Evolutionary conservation across 2,888 invertebrate genomes (phyloP).

Genomic region (Heliconius erato): DNA sequence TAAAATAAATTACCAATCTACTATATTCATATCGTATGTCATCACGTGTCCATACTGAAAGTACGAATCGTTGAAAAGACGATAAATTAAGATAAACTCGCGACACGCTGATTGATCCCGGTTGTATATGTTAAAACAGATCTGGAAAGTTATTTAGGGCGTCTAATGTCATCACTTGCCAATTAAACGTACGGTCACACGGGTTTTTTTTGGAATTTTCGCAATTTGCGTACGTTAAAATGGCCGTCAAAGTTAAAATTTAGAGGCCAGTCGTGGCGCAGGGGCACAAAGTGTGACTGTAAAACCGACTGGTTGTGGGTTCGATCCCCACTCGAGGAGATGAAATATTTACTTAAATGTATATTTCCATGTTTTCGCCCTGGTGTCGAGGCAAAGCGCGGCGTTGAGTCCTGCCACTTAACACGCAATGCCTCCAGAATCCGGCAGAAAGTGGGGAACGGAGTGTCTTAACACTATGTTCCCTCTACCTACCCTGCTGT

Average conservation of each 20-base stretch:
- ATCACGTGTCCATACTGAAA: slow-evolving; percentile 24
- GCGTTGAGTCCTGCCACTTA: too few relatives aligned
- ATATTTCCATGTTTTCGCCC: too few relatives aligned
- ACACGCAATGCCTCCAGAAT: too few relatives aligned
- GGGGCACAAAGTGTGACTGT: too few relatives aligned
- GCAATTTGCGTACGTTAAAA: slow-evolving; percentile 50
- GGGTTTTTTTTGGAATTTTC: slow-evolving; percentile 49
- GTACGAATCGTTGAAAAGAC: slow-evolving; percentile 9
- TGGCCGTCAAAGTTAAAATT: slow-evolving; percentile 42
- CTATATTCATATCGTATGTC: slow-evolving; percentile 1
- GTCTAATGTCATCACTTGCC: slow-evolving; percentile 63
- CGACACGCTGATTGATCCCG: slow-evolving; percentile 36
- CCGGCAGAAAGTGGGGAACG: too few relatives aligned
- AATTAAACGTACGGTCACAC: slow-evolving; percentile 73
- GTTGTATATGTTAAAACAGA: slow-evolving; percentile 40
- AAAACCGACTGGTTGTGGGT: too few relatives aligned
- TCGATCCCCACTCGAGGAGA: too few relatives aligned
- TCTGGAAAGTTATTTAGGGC: slow-evolving; percentile 67
- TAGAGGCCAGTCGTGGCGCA: too few relatives aligned
- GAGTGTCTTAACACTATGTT: too few relatives aligned
- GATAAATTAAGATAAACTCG: slow-evolving; percentile 28
- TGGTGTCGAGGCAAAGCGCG: too few relatives aligned
- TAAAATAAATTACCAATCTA: slow-evolving; percentile 18
- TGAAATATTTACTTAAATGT: too few relatives aligned
- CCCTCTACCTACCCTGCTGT: too few relatives aligned